Base-by-base conservation (phyloP, 2,888 invertebrate genomes). In the Xylophagus ater region DNA sequence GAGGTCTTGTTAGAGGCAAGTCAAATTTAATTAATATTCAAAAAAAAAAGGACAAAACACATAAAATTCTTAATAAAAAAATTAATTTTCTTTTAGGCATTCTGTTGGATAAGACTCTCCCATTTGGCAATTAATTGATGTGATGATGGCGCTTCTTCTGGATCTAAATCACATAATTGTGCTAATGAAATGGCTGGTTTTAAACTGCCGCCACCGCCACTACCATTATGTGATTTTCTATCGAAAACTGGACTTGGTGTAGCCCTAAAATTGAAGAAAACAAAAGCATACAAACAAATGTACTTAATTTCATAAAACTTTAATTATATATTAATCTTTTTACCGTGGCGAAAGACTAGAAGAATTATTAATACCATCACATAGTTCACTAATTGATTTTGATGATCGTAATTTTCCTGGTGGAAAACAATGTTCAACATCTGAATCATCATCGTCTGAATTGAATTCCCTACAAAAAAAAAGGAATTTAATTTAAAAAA, bases 51-150 rank as follows among this genome's bases (percentile, higher is more conserved):
- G n/a, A n/a, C n/a, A n/a, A n/a, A n/a, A n/a, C n/a, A n/a, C n/a
- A n/a, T n/a, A n/a, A n/a, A n/a, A n/a, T n/a, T n/a, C n/a, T n/a
- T n/a, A n/a, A n/a, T n/a, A n/a, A n/a, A n/a, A n/a, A n/a, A n/a
- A n/a, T n/a, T n/a, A n/a, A n/a, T 14, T 37, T 29, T 29, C 17
- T 45, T 34, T 45, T 48, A 47, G 32, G 58, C 54, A 40, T 60
- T 58, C 47, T 74, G 72, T 51, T 77, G 77, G 49, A 84, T 86
- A 50, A 83, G 69, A 44, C 75, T 81, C 63, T 86, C 86, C 80
- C 85, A 86, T 61, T 82, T 78, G 49, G 80, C 81, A 53, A 86
- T 85, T 45, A 86, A 69, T 30, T 74, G 67, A 45, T 74, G 74
- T 29, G 81, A 78, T 53, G 78, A 79, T 10, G 81, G 79, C 34